These are phyloP conservation scores for Setophaga petechia DNA, from an alignment of 2,113 vertebrate genomes.

Conservation along the genomic window DNA sequence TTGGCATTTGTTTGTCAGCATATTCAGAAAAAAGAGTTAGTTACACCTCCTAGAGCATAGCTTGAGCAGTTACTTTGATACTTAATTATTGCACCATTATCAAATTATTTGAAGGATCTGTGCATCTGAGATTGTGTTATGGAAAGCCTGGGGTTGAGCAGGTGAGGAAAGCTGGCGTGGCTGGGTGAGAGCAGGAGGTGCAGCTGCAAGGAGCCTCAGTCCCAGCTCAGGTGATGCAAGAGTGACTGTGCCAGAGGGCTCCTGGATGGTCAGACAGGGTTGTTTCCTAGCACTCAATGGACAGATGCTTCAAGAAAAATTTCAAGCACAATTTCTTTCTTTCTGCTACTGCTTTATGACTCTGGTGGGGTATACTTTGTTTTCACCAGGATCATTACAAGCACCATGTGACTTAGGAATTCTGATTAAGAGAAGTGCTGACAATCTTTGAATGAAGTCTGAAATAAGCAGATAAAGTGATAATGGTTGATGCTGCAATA, in stretches of 20 bases:
- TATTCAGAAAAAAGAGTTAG: neutral
- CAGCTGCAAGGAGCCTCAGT: fast-evolving
- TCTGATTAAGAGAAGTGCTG: neutral
- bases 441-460: neutral
- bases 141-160: neutral
- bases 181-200: neutral
- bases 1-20: neutral
- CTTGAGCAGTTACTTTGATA: neutral
- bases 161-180: neutral
- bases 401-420: neutral
- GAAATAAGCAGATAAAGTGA: neutral
- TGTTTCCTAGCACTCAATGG: neutral
- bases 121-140: neutral
- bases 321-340: neutral
- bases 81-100: neutral
- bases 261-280: neutral
- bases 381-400: neutral
- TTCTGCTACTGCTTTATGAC: neutral
- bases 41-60: neutral
- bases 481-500: neutral
- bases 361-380: neutral
- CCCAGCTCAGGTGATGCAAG: fast-evolving
- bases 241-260: too few species aligned
- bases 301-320: neutral
- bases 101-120: neutral